Conservation (phyloP, 2,113 vertebrate species). For the Sturnus vulgaris region DNA sequence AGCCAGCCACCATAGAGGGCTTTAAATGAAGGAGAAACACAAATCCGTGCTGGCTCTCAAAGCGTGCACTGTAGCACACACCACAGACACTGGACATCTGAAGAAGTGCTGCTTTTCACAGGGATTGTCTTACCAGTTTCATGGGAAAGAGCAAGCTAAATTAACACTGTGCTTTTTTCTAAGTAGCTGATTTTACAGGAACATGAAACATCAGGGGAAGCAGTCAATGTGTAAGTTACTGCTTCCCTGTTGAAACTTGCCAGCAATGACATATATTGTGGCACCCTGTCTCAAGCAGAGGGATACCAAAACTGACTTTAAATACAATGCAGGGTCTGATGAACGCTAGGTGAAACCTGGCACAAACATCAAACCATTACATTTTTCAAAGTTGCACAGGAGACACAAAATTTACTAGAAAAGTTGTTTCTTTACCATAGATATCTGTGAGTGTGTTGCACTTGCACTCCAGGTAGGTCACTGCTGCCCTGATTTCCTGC, state of each 20-base stretch:
- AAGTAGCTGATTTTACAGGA: slow-evolving; percentile 44
- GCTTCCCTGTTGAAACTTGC: slow-evolving; percentile 7
- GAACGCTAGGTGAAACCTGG: not conserved
- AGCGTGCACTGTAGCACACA: not conserved
- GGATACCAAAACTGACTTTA: not conserved
- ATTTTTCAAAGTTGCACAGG: not conserved
- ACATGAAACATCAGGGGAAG: slow-evolving; percentile 2
- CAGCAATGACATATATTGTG: slow-evolving; percentile 5
- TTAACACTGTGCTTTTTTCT: not conserved
- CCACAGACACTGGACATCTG: not conserved
- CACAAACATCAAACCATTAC: not conserved
- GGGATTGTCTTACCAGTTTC: not conserved
- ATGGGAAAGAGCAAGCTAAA: slow-evolving; percentile 12
- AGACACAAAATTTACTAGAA: not conserved
- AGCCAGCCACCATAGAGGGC: slow-evolving; percentile 19
- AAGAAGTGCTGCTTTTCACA: slow-evolving; percentile 2
- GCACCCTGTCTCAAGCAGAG: slow-evolving; percentile 1
- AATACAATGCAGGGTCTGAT: not conserved
- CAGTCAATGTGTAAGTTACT: not conserved
- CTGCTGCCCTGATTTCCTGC: not conserved
- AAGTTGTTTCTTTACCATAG: not conserved
- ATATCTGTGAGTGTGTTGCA: not conserved
- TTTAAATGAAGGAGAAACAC: slow-evolving; percentile 30
- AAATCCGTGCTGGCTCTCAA: slow-evolving; percentile 26
- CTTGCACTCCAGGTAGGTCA: not conserved